Evolutionary conservation across 2,888 invertebrate genomes (phyloP), one percentile per base, ranked within the genome.

Genomic region (Masnerella sp.): DNA sequence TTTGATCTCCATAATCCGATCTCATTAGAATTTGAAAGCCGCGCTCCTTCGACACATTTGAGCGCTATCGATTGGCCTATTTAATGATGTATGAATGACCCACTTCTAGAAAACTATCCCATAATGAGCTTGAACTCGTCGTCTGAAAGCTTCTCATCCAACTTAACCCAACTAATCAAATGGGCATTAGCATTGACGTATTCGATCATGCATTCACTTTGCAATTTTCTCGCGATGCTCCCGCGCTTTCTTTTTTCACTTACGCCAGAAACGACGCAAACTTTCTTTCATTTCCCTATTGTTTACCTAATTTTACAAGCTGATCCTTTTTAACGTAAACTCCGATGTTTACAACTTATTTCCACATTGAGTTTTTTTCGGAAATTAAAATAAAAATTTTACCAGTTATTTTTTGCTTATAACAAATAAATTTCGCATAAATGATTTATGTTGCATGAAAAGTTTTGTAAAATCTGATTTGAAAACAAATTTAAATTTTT

Each of bases 31-130:
- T 71, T 51, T 32, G 49, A 58, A 58, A 61, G 69, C 47, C 36
- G 11, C 18, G 52, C 51, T 45, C 34, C 42, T 64, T 71, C 28
- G 47, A 51, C 51, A 58, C 38, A 64, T 64, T 65, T 30, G 18
- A 45, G 18, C 32, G 9, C 38, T 65, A 64, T 71, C 64, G 64
- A 65, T 71, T 51, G 71, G 52, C 17, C 36, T 22, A 59, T 65
- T 71, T 59, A 51, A 58, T 64, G 71, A 59, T 71, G 65, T 59
- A 71, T 64, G 59, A 64, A 71, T 58, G 71, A 71, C 65, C 71
- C 65, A 64, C 52, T 71, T 71, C 17, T 15, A 43, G 45, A 52
- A 70, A 71, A 65, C 58, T 65, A 43, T 38, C 40, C 45, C 52
- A 47, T 71, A 71, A 71, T 71, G 64, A 71, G 71, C 64, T 65